These are phyloP conservation scores for Notocelia uddmanniana DNA, from an alignment of 2,888 invertebrate genomes.

Conservation along the genomic window DNA sequence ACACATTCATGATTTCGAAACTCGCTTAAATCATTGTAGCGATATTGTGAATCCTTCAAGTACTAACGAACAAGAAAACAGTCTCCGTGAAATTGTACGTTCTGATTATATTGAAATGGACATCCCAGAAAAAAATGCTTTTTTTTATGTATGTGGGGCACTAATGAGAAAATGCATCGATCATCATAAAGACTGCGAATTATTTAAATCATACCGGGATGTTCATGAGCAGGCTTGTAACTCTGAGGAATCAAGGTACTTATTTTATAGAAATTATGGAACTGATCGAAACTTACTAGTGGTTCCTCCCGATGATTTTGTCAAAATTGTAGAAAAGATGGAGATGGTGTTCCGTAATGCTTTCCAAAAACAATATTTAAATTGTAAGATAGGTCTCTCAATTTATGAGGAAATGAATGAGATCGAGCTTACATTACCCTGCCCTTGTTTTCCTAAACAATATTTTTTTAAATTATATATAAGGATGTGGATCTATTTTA, in stretches of 20 bases:
- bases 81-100: constrained; percentile 28
- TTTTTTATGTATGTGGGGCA: constrained; percentile 43
- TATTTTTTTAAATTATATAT: no score
- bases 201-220: not conserved
- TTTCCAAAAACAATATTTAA: constrained; percentile 26
- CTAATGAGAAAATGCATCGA: constrained; percentile 26
- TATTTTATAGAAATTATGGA: no score
- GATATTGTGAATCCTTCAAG: no score
- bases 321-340: constrained; percentile 34
- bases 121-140: constrained; percentile 40
- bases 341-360: constrained; percentile 31
- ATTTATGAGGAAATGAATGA: constrained; percentile 34
- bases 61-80: constrained; percentile 23
- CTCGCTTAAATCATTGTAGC: no score
- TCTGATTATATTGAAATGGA: constrained; percentile 40
- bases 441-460: no score
- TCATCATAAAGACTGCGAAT: constrained; percentile 3
- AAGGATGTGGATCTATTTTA: constrained; percentile 34
- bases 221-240: not conserved
- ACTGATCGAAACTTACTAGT: constrained; percentile 3
- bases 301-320: constrained; percentile 12
- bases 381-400: constrained; percentile 25
- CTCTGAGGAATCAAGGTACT: no score
- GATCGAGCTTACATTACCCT: no score
- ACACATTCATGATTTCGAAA: not conserved